Base-by-base conservation (phyloP, 2,888 invertebrate genomes). In the Dasysyrphus tricinctus region DNA sequence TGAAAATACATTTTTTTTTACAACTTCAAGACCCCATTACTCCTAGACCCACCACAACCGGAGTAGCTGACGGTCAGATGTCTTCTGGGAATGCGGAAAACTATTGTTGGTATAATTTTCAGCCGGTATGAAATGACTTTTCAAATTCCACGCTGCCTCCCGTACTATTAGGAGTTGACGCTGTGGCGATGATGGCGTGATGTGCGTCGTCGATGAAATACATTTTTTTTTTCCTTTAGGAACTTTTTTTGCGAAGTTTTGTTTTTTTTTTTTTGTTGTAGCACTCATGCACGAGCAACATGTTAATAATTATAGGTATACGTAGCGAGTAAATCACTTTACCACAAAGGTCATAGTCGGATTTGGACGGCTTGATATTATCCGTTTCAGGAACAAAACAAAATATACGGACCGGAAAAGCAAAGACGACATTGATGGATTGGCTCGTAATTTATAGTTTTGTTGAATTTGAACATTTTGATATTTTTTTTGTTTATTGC, bases 291-390 rank as follows among this genome's bases (percentile, higher is more conserved):
- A 44, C 44, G 69, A 69, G 56, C 80, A 80, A 57, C 57, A 74
- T 70, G 76, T 77, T 77, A 51, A 74, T 77, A 78, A 80, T 69
- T 69, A 73, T 24, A 32, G 7, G 12, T 39, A 12, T 69, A 59
- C 7, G 12, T 19, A 24, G 57, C 32, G 12, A 76, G 80, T 80
- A 80, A 84, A 73, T 77, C 73, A 85, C 69, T 77, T 80, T 56
- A 70, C 69, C 69, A 54, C 54, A 54, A 54, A 69, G 69, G 69
- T 80, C 80, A 79, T 57, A 57, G 42, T n/a, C 1, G 61, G 29
- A 56, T 32, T 70, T 16, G 79, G 59, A 24, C 24, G 8, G 19
- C 14, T 7, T 5, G 7, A 65, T 67, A 72, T 80, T 69, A 78
- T 69, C 54, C 61, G 61, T 37, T 44, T 12, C 16, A 65, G 47